Evolutionary conservation across 2,888 invertebrate species (phyloP).

Genomic region (Tanaodytes sp.): DNA sequence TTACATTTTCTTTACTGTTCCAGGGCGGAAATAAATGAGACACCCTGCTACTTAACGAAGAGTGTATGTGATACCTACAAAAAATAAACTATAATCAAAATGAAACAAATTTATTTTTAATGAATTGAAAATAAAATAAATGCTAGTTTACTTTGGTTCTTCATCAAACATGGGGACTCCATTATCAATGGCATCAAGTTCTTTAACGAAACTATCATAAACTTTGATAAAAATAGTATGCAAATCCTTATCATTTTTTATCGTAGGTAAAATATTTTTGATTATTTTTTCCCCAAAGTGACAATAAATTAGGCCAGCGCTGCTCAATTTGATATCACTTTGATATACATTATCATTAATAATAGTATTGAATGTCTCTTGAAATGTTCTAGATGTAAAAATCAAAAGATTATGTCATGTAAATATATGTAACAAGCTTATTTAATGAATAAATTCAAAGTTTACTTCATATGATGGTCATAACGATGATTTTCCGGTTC

Average conservation of each 20-base stretch:
- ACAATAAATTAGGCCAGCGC: constrained; percentile 93
- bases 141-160: constrained; percentile 76
- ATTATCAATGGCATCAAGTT: constrained; percentile 95
- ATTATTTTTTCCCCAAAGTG: constrained; percentile 90
- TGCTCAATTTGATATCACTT: constrained; percentile 84
- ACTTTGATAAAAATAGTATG: constrained; percentile 79
- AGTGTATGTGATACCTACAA: constrained; percentile 81
- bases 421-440: background rate
- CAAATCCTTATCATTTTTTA: constrained; percentile 73
- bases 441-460: background rate
- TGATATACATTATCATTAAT: constrained; percentile 65
- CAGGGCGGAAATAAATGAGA: constrained; percentile 87
- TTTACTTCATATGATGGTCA: constrained; percentile 92
- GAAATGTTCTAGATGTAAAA: constrained; percentile 61
- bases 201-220: constrained; percentile 82
- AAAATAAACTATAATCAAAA: constrained; percentile 3
- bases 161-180: constrained; percentile 88
- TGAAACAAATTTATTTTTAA: background rate
- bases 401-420: background rate
- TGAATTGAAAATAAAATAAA: no score
- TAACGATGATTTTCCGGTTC: constrained; percentile 84
- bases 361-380: constrained; percentile 63
- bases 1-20: constrained; percentile 78
- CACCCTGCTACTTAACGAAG: constrained; percentile 85
- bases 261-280: constrained; percentile 75